A percentile compares a stretch with the other conserved stretches of the same genome.
Conservation (phyloP, 2,888 invertebrate genomes). For the Strigamia crassipes region DNA sequence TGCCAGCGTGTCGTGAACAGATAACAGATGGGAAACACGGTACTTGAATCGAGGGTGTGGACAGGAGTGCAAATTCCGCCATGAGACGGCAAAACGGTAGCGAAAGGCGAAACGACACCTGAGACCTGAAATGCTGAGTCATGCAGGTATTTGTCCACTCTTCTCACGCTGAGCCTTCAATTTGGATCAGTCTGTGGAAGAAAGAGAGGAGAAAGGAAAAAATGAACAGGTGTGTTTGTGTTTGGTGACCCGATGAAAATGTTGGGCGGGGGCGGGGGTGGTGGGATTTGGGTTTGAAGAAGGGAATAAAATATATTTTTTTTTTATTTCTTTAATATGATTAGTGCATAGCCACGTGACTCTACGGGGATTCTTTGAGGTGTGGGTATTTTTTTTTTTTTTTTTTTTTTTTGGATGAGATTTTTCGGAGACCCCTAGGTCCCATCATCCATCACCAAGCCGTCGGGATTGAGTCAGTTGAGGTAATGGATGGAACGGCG, state of each 20-base stretch:
- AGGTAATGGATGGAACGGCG: conserved; percentile 35
- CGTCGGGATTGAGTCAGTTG: conserved; percentile 35
- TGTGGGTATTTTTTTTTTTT: background rate
- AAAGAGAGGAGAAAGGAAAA: background rate
- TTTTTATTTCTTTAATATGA: background rate
- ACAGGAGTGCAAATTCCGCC: conserved; percentile 42
- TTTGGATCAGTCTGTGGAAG: background rate
- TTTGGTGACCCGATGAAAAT: conserved; percentile 18
- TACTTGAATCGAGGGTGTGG: conserved; percentile 38
- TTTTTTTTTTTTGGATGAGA: background rate
- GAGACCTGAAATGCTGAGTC: background rate
- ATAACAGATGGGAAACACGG: conserved; percentile 38
- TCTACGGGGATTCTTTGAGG: conserved; percentile 4
- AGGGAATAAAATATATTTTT: background rate
- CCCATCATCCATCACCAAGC: conserved; percentile 35
- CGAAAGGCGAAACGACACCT: conserved; percentile 36
- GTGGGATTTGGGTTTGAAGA: background rate
- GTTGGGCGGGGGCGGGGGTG: background rate
- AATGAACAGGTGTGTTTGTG: conserved; percentile 24
- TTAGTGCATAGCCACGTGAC: background rate
- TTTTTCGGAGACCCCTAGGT: conserved; percentile 21
- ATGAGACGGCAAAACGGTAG: conserved; percentile 42
- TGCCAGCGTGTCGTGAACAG: conserved; percentile 33
- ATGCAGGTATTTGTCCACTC: conserved; percentile 35
- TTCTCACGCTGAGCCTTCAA: conserved; percentile 27